A percentile compares a stretch with the other conserved stretches of the same genome.
These are phyloP conservation scores for Luperina testacea DNA, from an alignment of 2,888 invertebrate genomes.

Conservation along the genomic window DNA sequence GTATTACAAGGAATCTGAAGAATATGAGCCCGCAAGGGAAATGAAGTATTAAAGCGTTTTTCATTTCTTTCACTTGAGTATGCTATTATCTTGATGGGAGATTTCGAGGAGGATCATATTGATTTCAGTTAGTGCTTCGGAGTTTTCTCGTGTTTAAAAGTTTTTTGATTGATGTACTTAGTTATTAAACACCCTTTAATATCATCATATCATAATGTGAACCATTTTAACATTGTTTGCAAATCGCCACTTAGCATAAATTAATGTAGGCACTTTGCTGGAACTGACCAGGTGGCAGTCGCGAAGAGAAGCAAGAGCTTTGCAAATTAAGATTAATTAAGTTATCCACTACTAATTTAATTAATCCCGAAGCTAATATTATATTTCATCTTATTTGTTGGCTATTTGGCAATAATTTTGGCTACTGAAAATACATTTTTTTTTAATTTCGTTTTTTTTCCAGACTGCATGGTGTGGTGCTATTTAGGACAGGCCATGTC, in stretches of 20 bases:
- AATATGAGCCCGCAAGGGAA: constrained; percentile 41
- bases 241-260: background rate
- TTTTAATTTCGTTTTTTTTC: no score
- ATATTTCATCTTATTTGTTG: background rate
- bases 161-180: background rate
- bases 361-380: background rate
- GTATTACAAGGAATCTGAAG: constrained; percentile 58
- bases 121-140: constrained; percentile 8
- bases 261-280: background rate
- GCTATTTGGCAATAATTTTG: background rate
- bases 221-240: no score
- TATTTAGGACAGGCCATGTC: background rate
- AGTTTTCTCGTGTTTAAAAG: background rate
- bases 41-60: constrained; percentile 54
- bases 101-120: constrained; percentile 28
- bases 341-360: background rate
- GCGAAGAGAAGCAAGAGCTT: background rate
- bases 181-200: background rate
- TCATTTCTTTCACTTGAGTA: constrained; percentile 53
- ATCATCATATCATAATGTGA: background rate
- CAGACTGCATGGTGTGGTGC: background rate
- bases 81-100: constrained; percentile 36
- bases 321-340: background rate
- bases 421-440: background rate
- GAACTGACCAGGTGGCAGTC: background rate